Evolutionary conservation across 2,113 vertebrate genomes (phyloP).

Genomic region (Barbus barbus): DNA sequence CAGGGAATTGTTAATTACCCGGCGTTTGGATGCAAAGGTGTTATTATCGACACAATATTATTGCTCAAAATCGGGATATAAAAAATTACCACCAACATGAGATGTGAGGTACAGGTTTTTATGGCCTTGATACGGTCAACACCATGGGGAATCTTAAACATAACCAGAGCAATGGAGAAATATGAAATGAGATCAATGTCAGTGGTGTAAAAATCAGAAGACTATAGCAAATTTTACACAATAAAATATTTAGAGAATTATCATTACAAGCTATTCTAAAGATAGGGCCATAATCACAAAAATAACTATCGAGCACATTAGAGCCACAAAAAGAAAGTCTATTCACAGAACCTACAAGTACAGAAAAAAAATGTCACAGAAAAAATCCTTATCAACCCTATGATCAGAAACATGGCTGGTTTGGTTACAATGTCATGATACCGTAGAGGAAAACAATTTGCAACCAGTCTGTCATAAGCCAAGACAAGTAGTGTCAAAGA

Average conservation of each 20-base stretch:
- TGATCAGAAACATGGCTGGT: constrained; percentile 32
- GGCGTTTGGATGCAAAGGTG: too few relatives aligned
- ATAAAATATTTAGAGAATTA: constrained; percentile 44
- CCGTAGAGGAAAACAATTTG: constrained; percentile 69
- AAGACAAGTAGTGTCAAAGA: constrained; percentile 70
- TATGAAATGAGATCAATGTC: constrained; percentile 41
- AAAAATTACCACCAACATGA: too few relatives aligned
- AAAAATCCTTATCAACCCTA: constrained; percentile 60
- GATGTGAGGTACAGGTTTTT: too few relatives aligned
- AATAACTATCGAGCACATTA: constrained; percentile 67
- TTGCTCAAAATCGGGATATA: too few relatives aligned
- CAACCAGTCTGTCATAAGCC: constrained; percentile 71
- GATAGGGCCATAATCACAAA: constrained; percentile 68
- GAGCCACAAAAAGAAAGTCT: constrained; percentile 69
- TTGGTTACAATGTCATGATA: constrained; percentile 60
- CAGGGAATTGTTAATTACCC: too few relatives aligned
- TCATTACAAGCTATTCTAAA: constrained; percentile 66
- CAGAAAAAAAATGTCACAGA: not conserved
- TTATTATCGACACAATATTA: too few relatives aligned
- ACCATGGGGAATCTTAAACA: too few relatives aligned
- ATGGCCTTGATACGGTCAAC: too few relatives aligned
- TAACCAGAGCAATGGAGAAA: too few relatives aligned
- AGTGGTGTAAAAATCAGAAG: constrained; percentile 54
- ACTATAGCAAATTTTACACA: constrained; percentile 3
- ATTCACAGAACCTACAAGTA: constrained; percentile 55